Evolutionary conservation across 2,888 invertebrate genomes (phyloP).

Genomic region (Catonia carolina): DNA sequence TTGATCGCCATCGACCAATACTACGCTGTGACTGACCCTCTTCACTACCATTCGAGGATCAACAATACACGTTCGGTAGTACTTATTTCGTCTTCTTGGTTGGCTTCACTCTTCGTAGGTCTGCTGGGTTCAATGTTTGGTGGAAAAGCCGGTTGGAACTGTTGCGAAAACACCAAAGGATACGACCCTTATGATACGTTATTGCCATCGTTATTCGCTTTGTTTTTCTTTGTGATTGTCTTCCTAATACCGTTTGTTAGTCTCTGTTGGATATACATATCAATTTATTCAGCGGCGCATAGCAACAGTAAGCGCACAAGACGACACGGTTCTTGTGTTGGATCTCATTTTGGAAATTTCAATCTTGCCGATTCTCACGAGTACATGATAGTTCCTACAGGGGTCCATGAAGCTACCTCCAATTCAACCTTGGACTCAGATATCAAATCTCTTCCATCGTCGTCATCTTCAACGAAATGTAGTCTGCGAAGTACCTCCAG

Average conservation of each 20-base stretch:
- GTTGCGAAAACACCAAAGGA: no score
- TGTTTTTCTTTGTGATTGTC: conserved; percentile 44
- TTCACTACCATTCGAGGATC: conserved; percentile 54
- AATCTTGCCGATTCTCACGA: background rate
- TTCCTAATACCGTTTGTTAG: conserved; percentile 51
- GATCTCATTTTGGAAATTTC: no score
- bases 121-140: conserved; percentile 40
- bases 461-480: conserved; percentile 32
- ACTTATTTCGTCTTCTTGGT: conserved; percentile 47
- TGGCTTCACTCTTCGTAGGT: conserved; percentile 44
- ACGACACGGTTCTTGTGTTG: conserved; percentile 46
- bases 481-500: conserved; percentile 49
- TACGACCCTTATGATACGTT: conserved; percentile 32
- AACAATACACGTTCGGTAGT: conserved; percentile 47
- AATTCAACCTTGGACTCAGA: no score
- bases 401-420: no score
- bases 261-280: conserved; percentile 65
- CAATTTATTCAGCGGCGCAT: conserved; percentile 69
- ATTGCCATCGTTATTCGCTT: conserved; percentile 45
- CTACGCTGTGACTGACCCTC: conserved; percentile 57
- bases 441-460: conserved; percentile 4
- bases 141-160: conserved; percentile 35
- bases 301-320: conserved; percentile 50
- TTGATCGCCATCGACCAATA: conserved; percentile 59
- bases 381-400: conserved; percentile 18